phyloP scores from a whole-genome alignment of 2,888 invertebrate genomes.

The Caenorhabditis plicata region DNA sequence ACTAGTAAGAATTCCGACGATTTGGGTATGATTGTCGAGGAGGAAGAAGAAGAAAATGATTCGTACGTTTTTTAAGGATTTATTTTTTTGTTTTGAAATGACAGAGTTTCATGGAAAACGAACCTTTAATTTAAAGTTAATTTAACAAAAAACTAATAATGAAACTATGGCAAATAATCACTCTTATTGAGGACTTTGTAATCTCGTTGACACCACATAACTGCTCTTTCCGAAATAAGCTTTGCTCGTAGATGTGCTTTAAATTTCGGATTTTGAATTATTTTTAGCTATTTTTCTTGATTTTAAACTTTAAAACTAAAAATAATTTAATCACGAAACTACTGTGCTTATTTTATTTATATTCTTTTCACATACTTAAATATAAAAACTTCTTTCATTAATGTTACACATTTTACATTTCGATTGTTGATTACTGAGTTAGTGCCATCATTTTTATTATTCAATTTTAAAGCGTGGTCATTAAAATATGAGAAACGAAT shows the following conservation, averaged over 20 bases:
- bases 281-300: not conserved
- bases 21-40: constrained; percentile 20
- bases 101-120: not conserved
- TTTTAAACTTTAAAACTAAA: not conserved
- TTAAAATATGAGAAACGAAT: not conserved
- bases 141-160: not conserved
- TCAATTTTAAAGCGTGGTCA: not conserved
- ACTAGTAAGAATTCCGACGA: not conserved
- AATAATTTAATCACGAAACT: constrained; percentile 1
- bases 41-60: constrained; percentile 19
- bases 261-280: too few relatives aligned
- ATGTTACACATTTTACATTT: too few relatives aligned
- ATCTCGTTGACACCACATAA: too few relatives aligned
- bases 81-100: not conserved
- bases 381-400: not conserved
- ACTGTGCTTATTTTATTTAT: not conserved
- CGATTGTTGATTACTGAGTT: too few relatives aligned
- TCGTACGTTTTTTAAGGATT: constrained; percentile 1
- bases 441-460: too few relatives aligned
- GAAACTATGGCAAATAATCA: too few relatives aligned
- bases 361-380: not conserved
- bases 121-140: not conserved
- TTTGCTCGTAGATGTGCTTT: too few relatives aligned
- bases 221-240: too few relatives aligned
- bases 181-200: too few relatives aligned